phyloP scores from a whole-genome alignment of 2,797 vertebrate species.

The Myotis myotis region DNA sequence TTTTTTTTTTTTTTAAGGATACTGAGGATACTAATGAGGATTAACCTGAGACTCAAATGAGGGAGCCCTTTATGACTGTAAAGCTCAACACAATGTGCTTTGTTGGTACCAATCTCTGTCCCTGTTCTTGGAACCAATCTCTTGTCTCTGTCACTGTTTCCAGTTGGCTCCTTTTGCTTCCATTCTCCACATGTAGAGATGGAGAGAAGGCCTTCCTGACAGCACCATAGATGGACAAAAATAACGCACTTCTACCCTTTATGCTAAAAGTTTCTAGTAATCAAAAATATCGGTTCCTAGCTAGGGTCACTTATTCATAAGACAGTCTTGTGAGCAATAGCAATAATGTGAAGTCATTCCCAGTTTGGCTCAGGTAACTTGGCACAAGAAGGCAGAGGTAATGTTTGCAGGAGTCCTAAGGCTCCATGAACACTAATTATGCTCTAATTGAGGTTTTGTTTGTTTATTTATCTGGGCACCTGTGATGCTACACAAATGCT shows the following conservation, averaged over 20 bases:
- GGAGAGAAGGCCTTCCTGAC: neutral
- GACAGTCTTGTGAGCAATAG: neutral
- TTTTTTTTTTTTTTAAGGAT: neutral
- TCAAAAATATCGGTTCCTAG: neutral
- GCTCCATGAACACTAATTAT: neutral
- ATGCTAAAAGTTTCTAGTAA: neutral
- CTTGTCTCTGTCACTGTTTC: neutral
- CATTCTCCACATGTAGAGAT: neutral
- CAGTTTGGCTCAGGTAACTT: neutral
- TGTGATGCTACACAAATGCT: neutral
- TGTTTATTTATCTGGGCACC: neutral
- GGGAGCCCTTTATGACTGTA: neutral
- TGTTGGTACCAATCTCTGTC: neutral
- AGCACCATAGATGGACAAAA: slow-evolving; percentile 23
- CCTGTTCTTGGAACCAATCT: too few relatives aligned
- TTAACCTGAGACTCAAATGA: neutral
- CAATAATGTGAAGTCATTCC: neutral
- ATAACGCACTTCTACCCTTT: neutral
- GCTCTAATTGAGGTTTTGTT: slow-evolving; percentile 12
- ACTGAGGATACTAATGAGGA: neutral
- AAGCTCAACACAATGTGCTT: neutral
- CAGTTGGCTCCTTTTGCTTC: neutral
- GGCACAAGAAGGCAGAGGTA: slow-evolving; percentile 35
- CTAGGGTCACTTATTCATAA: neutral
- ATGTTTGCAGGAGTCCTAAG: neutral